Evolutionary conservation across 2,888 invertebrate species (phyloP).

Genomic region (Nemotelus pantherinus): DNA sequence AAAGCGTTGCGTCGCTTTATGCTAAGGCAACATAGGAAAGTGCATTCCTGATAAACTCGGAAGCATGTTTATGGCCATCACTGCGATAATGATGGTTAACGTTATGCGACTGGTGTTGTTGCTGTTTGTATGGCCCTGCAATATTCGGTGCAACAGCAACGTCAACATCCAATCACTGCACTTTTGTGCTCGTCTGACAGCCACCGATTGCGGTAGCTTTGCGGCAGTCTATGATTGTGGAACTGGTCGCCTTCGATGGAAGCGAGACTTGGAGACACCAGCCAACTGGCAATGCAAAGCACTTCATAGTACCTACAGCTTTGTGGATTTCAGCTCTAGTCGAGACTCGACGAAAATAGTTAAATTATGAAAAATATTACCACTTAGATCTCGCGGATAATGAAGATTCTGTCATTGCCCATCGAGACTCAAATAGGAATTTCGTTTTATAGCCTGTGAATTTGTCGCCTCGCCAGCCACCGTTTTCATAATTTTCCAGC

Average conservation of each 20-base stretch:
- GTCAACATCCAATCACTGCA: slow-evolving; percentile 12
- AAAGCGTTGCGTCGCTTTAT: not conserved
- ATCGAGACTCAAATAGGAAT: slow-evolving; percentile 16
- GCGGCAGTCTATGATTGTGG: slow-evolving; percentile 20
- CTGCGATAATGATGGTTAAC: slow-evolving; percentile 31
- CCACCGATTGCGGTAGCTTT: not conserved
- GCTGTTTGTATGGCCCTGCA: not conserved
- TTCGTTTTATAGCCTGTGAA: not conserved
- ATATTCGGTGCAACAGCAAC: not conserved
- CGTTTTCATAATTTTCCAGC: not conserved
- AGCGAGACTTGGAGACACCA: slow-evolving; percentile 33
- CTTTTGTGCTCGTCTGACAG: not conserved
- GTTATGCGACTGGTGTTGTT: slow-evolving; percentile 7
- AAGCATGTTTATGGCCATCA: slow-evolving; percentile 31
- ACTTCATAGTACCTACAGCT: not conserved
- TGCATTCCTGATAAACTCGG: slow-evolving; percentile 37
- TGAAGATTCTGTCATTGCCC: slow-evolving; percentile 18
- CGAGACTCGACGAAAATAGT: not conserved
- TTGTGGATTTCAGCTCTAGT: no score
- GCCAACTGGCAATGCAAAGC: not conserved
- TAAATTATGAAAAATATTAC: slow-evolving; percentile 16
- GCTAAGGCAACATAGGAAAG: slow-evolving; percentile 29
- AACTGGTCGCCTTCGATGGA: slow-evolving; percentile 17
- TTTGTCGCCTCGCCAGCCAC: not conserved
- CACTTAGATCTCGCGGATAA: not conserved